Conservation (phyloP, 2,888 invertebrate species). For the Eledone cirrhosa region DNA sequence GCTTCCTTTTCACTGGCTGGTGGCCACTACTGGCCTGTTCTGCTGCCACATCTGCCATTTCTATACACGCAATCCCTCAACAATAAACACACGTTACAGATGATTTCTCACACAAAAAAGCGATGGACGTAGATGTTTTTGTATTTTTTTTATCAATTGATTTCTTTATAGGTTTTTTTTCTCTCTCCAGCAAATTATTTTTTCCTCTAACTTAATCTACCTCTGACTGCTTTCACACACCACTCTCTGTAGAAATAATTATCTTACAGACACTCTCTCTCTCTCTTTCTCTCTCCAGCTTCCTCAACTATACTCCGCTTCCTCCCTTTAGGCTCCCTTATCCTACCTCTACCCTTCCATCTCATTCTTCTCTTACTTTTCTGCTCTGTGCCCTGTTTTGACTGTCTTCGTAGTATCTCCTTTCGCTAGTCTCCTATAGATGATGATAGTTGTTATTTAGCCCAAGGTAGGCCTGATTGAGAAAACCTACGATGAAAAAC, state of each 20-base stretch:
- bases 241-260: not conserved
- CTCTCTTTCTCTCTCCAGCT: not conserved
- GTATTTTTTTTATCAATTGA: no score
- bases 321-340: not conserved
- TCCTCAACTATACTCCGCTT: not conserved
- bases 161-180: not conserved
- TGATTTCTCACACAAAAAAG: no score
- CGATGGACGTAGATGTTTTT: no score
- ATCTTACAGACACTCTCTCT: not conserved
- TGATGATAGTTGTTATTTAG: no score
- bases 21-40: not conserved
- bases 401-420: no score
- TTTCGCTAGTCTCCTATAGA: no score
- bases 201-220: not conserved
- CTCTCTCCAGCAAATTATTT: not conserved
- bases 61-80: no score
- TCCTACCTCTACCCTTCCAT: not conserved
- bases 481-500: no score
- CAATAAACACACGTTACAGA: no score
- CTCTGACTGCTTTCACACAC: not conserved
- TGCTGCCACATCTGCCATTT: conserved; percentile 38
- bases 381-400: not conserved
- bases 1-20: conserved; percentile 40
- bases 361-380: not conserved
- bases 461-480: no score